Evolutionary conservation across 2,113 vertebrate genomes (phyloP), one percentile per base, ranked within the genome.

Genomic region (Tupaia chinensis): DNA sequence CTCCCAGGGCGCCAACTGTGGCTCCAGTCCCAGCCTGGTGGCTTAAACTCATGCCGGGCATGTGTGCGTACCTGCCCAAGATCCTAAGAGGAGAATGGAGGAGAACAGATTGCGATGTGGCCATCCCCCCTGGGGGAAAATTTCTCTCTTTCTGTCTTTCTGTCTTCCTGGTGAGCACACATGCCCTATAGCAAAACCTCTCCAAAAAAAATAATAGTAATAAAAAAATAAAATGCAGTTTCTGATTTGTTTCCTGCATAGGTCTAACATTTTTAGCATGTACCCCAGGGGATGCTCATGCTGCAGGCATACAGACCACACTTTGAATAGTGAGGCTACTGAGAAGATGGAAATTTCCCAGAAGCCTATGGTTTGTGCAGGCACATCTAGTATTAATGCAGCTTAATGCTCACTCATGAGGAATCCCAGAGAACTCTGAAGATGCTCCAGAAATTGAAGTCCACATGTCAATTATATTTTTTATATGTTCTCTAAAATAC

Each of bases 391-490:
- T 9, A 44, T 23, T 76, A 61, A 82, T 3, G 23, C 22, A 25
- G 23, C 23, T 53, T 70, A 80, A 88, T 5, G 22, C 29, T n/a
- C 3, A 53, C 9, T 79, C 32, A 32, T 12, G 1, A 74, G 9
- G 4, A 85, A 95, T 68, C 79, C 20, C 44, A 89, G 53, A 89
- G 15, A 61, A 80, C 15, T 58, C 13, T 70, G 27, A 93, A 96
- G 27, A 22, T 69, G 2, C 9, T 87, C 23, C 11, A 63, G 58
- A 92, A 77, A 87, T 83, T 84, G 32, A 89, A 91, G 29, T 1
- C 7, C 23, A 58, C 29, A 72, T 87, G 27, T 10, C 70, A 79
- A 66, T 53, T 63, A 60, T 74, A 1, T 87, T 84, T 23, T 92
- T 60, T 92, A 92, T 44, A 66, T 80, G 0, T 58, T 61, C 19